Evolutionary conservation across 2,888 invertebrate species (phyloP).

Genomic region (Trichacis sp.): DNA sequence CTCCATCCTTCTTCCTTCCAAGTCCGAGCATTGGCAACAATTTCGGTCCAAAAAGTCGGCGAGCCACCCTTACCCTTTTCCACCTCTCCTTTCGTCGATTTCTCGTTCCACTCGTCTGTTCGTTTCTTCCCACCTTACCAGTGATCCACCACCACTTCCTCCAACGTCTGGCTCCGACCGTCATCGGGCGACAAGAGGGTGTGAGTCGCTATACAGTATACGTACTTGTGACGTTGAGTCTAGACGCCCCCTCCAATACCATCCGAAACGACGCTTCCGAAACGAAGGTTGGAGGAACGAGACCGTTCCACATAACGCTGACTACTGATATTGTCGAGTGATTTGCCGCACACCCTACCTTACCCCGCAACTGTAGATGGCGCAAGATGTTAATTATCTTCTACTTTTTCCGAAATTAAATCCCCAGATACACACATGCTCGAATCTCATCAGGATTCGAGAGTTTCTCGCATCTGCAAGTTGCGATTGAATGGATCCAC

Average conservation of each 20-base stretch:
- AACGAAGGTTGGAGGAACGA: slow-evolving; percentile 18
- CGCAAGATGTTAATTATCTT: background rate
- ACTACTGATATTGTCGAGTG: slow-evolving; percentile 3
- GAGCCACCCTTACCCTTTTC: slow-evolving; percentile 55
- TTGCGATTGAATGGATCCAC: no score
- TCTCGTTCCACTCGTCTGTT: slow-evolving; percentile 28
- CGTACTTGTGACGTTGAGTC: slow-evolving; percentile 68
- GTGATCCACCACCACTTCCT: slow-evolving; percentile 42
- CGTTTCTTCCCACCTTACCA: slow-evolving; percentile 24
- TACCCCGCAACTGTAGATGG: background rate
- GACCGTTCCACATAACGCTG: background rate
- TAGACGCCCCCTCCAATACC: slow-evolving; percentile 66
- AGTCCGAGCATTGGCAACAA: slow-evolving; percentile 56
- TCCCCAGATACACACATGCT: no score
- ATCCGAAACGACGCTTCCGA: slow-evolving; percentile 43
- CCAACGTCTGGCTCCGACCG: slow-evolving; percentile 60
- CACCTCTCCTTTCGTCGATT: slow-evolving; percentile 19
- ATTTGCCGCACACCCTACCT: background rate
- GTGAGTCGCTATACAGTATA: slow-evolving; percentile 53
- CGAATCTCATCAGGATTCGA: no score
- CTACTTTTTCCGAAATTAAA: no score
- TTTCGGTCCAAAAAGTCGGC: slow-evolving; percentile 64
- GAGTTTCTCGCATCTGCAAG: no score
- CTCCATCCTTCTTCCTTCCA: slow-evolving; percentile 27
- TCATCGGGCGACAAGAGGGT: slow-evolving; percentile 54